Evolutionary conservation across 2,797 vertebrate species (phyloP), one percentile per base, ranked within the genome.

Genomic region (Chelidonichthys spinosus): DNA sequence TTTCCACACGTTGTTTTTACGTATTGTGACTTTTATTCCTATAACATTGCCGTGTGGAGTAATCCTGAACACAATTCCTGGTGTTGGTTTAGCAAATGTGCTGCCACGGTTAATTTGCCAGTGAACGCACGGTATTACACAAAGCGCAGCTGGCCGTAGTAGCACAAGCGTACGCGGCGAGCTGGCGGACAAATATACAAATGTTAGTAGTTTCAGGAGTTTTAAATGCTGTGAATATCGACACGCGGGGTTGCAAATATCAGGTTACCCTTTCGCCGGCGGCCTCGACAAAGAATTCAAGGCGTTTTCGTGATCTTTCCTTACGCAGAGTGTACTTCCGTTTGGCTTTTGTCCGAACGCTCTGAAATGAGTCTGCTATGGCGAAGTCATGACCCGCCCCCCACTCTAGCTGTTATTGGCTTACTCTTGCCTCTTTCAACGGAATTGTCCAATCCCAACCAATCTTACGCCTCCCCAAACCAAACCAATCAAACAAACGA

Each of bases 201-300:
- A 4, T 0, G 1, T 2, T 7, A 6, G 7, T 4, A 4, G 2
- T 32, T 49, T 4, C 0, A 2, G 0, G 0, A 7, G 2, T 44
- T 4, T n/a, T 4, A 33, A 17, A 6, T 7, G n/a, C 3, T 4
- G 4, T 15, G 4, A 1, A 56, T 11, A n/a, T 6, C 0, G 3
- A 13, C 0, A 42, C 3, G 0, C 0, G 0, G 0, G 0, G 1
- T 1, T 9, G 0, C 7, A 1, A 0, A 7, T 37, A 15, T 39
- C 2, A 3, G 0, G 1, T 69, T 79, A 86, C 85, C 67, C 74
- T 76, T 53, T 14, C 17, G 4, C 25, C 25, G 5, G 14, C 4
- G 11, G 53, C 68, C 61, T 56, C n/a, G 1, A 11, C n/a, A 15
- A 37, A 7, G 10, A 49, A 9, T 10, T 61, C 7, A n/a, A 43